These are phyloP conservation scores for Phasia obesa DNA, from an alignment of 2,888 invertebrate genomes.

Conservation along the genomic window DNA sequence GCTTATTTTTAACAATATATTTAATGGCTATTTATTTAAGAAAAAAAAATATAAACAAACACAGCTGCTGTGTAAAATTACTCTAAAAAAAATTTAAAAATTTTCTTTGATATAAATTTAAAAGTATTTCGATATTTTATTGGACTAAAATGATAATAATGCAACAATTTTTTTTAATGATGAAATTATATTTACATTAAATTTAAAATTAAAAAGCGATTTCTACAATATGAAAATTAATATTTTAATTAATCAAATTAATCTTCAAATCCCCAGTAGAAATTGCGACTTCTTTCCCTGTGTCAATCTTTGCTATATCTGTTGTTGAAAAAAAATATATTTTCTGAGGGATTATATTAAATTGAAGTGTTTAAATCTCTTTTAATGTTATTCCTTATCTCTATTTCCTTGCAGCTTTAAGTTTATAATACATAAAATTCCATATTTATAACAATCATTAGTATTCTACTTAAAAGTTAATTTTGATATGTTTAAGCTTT, in stretches of 20 bases:
- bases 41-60: conserved; percentile 37
- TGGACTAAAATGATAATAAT: conserved; percentile 6
- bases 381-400: background rate
- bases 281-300: background rate
- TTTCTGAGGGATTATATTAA: conserved; percentile 5
- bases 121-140: background rate
- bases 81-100: background rate
- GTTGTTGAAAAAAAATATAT: background rate
- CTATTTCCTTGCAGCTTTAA: conserved; percentile 18
- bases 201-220: too few species aligned
- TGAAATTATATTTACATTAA: too few species aligned
- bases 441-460: conserved; percentile 58
- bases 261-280: background rate
- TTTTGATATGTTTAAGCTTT: conserved; percentile 62
- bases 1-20: conserved; percentile 29
- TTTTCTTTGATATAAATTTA: background rate
- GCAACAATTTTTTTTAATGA: background rate
- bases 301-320: background rate
- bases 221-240: too few species aligned
- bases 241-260: too few species aligned
- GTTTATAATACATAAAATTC: conserved; percentile 42
- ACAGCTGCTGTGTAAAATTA: conserved; percentile 1
- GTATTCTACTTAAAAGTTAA: conserved; percentile 63
- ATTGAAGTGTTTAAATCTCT: conserved; percentile 33
- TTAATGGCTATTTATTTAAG: conserved; percentile 43